Base-by-base conservation (phyloP, 2,113 vertebrate genomes). In the Lophura nycthemera region DNA sequence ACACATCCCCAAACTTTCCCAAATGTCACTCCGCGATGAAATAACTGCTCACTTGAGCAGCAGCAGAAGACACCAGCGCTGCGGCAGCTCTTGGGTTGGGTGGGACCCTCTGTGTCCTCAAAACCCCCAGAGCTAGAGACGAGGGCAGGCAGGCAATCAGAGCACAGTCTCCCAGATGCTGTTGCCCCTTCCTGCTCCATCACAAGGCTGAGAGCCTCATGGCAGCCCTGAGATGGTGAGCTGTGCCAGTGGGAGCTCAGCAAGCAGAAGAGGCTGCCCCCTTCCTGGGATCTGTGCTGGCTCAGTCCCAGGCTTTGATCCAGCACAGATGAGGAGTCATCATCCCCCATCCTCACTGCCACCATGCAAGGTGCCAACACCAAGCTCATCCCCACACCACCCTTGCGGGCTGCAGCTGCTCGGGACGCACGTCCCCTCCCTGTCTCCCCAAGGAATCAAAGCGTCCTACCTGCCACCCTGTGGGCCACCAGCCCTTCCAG, bases 401-500 rank as follows among this genome's bases (percentile, higher is more conserved):
- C 72, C 66, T 40, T 1, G 0, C 0, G 1, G 14, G 30, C 32
- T 88, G 60, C 7, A 0, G 82, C 34, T 82, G 65, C 67, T 73
- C 0, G 2, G 75, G 85, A 95, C 89, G 82, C 6, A 36, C 11
- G 0, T 66, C 71, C 24, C 27, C 38, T 83, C 93, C 90, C 34
- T 59, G 1, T 32, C 2, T 69, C 90, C 93, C 14, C 65, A 67
- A 95, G 90, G 80, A 77, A 96, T 64, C 82, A 94, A 97, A 88
- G 83, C 25, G 14, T 92, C 98, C 98, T 98, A 99, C 99, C 99
- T 97, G 99, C 99, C 65, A 99, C 98, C 83, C 99, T 98, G 61
- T 99, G 99, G 76, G 99, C 99, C 89, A 99, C 99, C 94, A 99
- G 98, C 45, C 99, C 99, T 94, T 99, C 99, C 85, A 99, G 96